phyloP scores from a whole-genome alignment of 2,888 invertebrate species.

The Nephrotoma appendiculata region DNA sequence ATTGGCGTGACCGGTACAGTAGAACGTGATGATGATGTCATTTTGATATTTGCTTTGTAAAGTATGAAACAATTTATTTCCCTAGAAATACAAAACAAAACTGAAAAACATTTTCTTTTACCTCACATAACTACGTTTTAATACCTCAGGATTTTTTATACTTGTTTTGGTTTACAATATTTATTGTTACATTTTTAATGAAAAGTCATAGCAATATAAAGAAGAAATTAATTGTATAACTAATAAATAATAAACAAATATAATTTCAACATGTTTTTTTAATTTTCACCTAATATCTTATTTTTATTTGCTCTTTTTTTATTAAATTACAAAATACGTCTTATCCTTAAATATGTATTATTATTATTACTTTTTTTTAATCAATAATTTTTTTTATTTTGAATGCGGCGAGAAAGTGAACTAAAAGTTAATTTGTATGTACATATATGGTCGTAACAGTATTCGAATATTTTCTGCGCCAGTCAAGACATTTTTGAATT shows the following conservation, averaged over 20 bases:
- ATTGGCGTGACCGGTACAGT: constrained; percentile 16
- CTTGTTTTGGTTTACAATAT: neutral
- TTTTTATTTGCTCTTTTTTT: neutral
- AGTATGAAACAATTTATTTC: neutral
- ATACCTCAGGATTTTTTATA: neutral
- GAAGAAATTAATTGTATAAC: neutral
- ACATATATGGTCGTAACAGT: neutral
- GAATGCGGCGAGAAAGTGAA: neutral
- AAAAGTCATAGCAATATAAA: neutral
- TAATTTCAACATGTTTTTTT: neutral
- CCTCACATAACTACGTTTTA: neutral
- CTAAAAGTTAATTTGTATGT: neutral
- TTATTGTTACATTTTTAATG: neutral
- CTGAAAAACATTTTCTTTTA: neutral
- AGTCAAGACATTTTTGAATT: neutral
- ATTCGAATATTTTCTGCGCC: neutral
- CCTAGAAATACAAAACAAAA: neutral
- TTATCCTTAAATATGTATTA: neutral
- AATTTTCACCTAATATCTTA: neutral
- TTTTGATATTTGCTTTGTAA: neutral
- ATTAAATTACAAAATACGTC: neutral
- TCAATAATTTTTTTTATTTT: neutral
- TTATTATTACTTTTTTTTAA: neutral
- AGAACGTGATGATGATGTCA: constrained; percentile 16
- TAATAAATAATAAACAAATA: neutral